A percentile compares a stretch with the other conserved stretches of the same genome.
Evolutionary conservation across 2,888 invertebrate genomes (phyloP).

Genomic region (Escarpia spicata): DNA sequence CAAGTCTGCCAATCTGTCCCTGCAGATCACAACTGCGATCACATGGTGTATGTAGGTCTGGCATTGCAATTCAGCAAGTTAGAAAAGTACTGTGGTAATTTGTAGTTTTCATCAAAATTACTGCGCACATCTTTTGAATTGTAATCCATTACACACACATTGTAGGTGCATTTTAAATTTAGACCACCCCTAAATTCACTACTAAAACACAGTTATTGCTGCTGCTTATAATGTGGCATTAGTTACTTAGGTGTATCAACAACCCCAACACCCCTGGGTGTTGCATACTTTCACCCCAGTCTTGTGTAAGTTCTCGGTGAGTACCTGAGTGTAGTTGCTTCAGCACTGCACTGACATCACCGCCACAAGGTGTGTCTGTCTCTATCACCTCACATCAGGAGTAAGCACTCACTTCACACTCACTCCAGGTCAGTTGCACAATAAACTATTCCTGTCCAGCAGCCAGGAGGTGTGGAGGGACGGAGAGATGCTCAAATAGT

Average conservation of each 20-base stretch:
- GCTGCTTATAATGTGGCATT: background rate
- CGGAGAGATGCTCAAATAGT: background rate
- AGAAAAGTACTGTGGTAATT: no score
- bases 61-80: no score
- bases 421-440: background rate
- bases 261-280: background rate
- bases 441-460: background rate
- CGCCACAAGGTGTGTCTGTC: background rate
- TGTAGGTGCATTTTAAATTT: no score
- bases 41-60: no score
- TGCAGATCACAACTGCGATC: no score
- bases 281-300: background rate
- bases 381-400: background rate
- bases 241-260: background rate
- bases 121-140: no score
- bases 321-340: background rate
- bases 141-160: no score
- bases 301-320: background rate
- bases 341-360: background rate
- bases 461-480: background rate
- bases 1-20: no score
- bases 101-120: no score
- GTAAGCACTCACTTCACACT: background rate
- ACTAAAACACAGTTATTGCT: no score
- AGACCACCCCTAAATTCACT: no score